A percentile compares a stretch with the other conserved stretches of the same genome.
Evolutionary conservation across 2,113 vertebrate genomes (phyloP).

Genomic region (Sigmodon hispidus): DNA sequence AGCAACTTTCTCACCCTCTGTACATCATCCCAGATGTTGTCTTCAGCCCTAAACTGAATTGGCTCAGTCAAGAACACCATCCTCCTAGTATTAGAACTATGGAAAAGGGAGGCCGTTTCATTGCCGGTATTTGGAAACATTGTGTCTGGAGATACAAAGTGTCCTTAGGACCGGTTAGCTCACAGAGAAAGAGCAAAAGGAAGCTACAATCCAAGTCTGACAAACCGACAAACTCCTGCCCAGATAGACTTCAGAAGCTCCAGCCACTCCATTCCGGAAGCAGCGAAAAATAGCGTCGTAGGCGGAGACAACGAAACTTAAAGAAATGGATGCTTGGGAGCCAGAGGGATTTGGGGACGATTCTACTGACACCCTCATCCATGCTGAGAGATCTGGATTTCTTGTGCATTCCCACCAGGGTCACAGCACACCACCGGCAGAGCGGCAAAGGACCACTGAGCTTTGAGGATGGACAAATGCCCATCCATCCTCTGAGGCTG

Average conservation of each 20-base stretch:
- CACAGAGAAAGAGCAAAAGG: background rate
- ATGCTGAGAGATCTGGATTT: background rate
- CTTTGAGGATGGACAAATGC: background rate
- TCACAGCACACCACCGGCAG: background rate
- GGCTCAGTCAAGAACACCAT: background rate
- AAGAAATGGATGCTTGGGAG: slow-evolving; percentile 28
- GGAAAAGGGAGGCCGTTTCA: background rate
- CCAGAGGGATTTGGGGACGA: background rate
- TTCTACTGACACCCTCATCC: background rate
- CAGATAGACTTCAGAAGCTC: background rate
- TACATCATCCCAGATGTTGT: background rate
- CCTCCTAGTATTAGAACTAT: background rate
- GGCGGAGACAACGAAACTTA: slow-evolving; percentile 75
- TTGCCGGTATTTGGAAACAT: background rate
- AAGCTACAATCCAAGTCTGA: background rate
- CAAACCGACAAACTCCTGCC: slow-evolving; percentile 46
- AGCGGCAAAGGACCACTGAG: background rate
- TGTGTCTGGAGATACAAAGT: background rate
- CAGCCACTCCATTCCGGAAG: slow-evolving; percentile 61
- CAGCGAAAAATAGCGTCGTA: slow-evolving; percentile 61
- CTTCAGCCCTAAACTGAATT: background rate
- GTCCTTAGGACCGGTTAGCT: background rate
- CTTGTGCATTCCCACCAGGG: background rate
- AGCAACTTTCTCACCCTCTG: background rate
- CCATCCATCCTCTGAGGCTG: accelerated